Evolutionary conservation across 2,797 vertebrate species (phyloP).

Genomic region (Poecilia gillii): DNA sequence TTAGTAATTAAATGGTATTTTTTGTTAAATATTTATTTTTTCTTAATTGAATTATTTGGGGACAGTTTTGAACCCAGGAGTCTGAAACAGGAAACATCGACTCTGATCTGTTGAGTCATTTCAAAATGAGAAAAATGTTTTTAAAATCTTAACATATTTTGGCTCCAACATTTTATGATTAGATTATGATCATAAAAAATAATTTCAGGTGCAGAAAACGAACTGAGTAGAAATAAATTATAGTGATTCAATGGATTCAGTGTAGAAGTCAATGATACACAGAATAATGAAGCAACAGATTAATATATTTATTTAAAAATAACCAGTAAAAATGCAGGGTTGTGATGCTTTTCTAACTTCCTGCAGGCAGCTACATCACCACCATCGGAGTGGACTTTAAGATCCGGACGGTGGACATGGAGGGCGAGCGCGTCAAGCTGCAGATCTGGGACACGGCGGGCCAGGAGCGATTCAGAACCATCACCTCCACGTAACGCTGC

Average conservation of each 20-base stretch:
- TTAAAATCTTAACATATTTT: background rate
- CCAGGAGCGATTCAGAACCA: constrained; percentile 85
- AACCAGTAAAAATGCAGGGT: background rate
- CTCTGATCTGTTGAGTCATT: too few species aligned
- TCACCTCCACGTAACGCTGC: constrained; percentile 82
- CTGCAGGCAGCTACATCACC: constrained; percentile 88
- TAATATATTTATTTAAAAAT: too few species aligned
- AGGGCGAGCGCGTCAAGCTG: constrained; percentile 86
- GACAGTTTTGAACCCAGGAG: background rate
- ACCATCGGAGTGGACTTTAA: constrained; percentile 90
- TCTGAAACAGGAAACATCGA: background rate
- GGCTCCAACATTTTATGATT: too few species aligned
- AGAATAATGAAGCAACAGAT: background rate
- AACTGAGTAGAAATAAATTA: too few species aligned
- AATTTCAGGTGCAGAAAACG: background rate
- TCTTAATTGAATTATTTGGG: background rate
- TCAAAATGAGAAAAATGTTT: background rate
- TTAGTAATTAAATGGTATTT: background rate
- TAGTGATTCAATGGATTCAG: too few species aligned
- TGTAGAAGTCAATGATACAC: background rate
- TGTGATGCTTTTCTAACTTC: background rate
- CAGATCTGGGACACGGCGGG: constrained; percentile 89
- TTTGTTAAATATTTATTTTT: background rate
- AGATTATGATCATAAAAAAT: too few species aligned
- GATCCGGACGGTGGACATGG: constrained; percentile 86